Conservation (phyloP, 2,797 vertebrate genomes). For the Microhierax caerulescens region DNA sequence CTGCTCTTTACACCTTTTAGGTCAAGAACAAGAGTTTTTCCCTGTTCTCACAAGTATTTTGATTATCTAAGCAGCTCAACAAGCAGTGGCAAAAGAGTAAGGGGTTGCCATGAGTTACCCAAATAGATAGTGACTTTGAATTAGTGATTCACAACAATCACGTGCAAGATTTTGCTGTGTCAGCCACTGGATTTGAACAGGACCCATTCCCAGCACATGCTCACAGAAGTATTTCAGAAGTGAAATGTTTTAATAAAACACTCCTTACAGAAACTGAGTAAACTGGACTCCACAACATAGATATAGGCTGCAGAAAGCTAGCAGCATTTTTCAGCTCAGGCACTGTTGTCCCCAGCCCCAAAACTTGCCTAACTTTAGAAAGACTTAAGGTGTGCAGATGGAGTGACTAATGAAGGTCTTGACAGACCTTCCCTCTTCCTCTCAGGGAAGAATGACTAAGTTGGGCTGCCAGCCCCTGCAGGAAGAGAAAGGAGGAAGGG, state of each 20-base stretch:
- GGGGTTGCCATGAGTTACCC: background rate
- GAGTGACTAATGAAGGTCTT: background rate
- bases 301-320: background rate
- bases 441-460: background rate
- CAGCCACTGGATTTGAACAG: background rate
- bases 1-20: background rate
- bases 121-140: background rate
- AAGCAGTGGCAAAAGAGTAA: slow-evolving; percentile 8
- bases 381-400: background rate
- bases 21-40: background rate
- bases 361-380: background rate
- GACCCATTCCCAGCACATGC: background rate
- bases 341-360: background rate
- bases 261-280: background rate
- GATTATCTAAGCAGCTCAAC: background rate
- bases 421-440: background rate
- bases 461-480: background rate
- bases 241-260: background rate
- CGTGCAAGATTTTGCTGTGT: background rate
- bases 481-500: background rate
- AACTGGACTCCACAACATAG: background rate
- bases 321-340: background rate
- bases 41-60: slow-evolving; percentile 6
- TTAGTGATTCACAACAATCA: background rate
- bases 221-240: background rate